A percentile compares a stretch with the other conserved stretches of the same genome.
These are phyloP conservation scores for Danio choprae DNA, from an alignment of 2,797 vertebrate species.

Conservation along the genomic window DNA sequence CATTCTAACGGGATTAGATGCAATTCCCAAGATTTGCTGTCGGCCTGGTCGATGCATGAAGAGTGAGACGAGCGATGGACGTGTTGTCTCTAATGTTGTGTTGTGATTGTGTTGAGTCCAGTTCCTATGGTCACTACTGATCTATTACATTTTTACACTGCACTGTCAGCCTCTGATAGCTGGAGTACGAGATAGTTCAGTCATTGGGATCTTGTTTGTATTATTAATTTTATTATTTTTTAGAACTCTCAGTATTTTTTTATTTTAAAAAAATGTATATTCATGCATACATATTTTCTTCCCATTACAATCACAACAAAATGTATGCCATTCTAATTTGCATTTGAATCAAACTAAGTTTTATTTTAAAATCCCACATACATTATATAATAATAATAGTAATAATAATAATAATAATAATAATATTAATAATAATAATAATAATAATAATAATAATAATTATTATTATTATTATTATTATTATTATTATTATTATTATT, in stretches of 20 bases:
- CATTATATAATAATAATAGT: no score
- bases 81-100: background rate
- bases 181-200: background rate
- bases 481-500: background rate
- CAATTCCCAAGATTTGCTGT: constrained; percentile 6
- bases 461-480: no score
- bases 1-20: constrained; percentile 32
- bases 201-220: background rate
- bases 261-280: background rate
- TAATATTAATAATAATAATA: no score
- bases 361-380: no score
- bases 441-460: no score
- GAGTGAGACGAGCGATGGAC: background rate
- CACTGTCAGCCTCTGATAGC: constrained; percentile 4
- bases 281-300: no score
- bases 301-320: background rate
- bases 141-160: background rate
- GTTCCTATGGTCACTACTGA: background rate
- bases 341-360: background rate
- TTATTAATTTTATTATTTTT: no score
- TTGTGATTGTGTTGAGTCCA: background rate
- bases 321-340: background rate
- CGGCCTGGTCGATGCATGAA: background rate
- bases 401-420: no score
- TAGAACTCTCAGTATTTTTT: background rate